Evolutionary conservation across 2,888 invertebrate species (phyloP).

Genomic region (Drosophila fulvimacula): DNA sequence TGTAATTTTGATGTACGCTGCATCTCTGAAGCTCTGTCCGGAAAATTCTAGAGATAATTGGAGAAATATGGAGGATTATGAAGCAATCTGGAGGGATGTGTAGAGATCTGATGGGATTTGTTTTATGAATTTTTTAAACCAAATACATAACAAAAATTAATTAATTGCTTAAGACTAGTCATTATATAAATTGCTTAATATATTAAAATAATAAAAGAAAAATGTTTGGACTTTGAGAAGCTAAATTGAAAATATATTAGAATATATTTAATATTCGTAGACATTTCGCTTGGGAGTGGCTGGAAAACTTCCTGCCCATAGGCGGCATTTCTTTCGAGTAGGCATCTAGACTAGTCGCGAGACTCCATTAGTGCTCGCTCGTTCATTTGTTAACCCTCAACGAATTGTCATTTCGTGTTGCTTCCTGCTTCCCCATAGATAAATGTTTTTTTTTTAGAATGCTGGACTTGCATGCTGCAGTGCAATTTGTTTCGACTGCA

Average conservation of each 20-base stretch:
- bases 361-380: slow-evolving; percentile 24
- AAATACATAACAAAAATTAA: background rate
- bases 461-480: slow-evolving; percentile 40
- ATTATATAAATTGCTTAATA: background rate
- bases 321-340: slow-evolving; percentile 11
- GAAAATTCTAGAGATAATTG: too few relatives aligned
- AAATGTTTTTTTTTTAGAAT: slow-evolving; percentile 34
- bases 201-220: too few relatives aligned
- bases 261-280: background rate
- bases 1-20: too few relatives aligned
- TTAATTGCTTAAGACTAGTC: too few relatives aligned
- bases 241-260: background rate
- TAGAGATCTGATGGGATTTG: too few relatives aligned
- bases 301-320: slow-evolving; percentile 21
- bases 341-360: background rate
- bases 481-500: slow-evolving; percentile 54
- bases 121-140: too few relatives aligned
- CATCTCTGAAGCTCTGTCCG: too few relatives aligned
- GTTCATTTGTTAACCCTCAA: slow-evolving; percentile 50
- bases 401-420: slow-evolving; percentile 56
- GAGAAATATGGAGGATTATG: too few relatives aligned
- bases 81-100: too few relatives aligned
- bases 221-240: too few relatives aligned
- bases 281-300: background rate
- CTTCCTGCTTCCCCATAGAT: slow-evolving; percentile 76